A percentile compares a stretch with the other conserved stretches of the same genome.
phyloP scores from a whole-genome alignment of 2,888 invertebrate species.

The Eilema caniola region DNA sequence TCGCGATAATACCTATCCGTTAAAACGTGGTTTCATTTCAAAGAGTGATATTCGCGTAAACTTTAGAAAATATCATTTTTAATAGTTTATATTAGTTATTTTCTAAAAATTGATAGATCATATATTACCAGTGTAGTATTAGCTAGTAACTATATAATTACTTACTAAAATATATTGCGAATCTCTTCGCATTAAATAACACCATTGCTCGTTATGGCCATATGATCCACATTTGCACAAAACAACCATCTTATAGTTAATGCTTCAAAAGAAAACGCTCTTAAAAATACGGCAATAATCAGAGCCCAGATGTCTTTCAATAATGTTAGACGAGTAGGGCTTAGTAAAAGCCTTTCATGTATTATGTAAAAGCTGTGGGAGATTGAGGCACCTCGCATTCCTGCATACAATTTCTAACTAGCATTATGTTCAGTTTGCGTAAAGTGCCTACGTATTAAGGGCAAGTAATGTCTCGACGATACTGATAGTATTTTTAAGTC shows the following conservation, averaged over 20 bases:
- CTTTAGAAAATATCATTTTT: too few relatives aligned
- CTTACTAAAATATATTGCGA: background rate
- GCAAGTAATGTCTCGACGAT: constrained; percentile 35
- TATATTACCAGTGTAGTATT: background rate
- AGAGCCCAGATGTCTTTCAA: constrained; percentile 1
- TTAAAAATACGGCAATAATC: constrained; percentile 8
- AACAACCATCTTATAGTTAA: background rate
- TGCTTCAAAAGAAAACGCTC: background rate
- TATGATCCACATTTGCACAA: background rate
- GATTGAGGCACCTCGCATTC: constrained; percentile 17
- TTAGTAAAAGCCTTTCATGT: constrained; percentile 1
- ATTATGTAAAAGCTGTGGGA: constrained; percentile 13
- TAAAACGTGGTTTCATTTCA: too few relatives aligned
- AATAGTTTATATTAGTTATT: too few relatives aligned
- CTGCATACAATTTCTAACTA: constrained; percentile 16
- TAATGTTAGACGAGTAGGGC: constrained; percentile 5
- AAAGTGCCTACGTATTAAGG: constrained; percentile 31
- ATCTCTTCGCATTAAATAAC: background rate
- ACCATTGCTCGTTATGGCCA: background rate
- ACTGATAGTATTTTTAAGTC: constrained; percentile 27
- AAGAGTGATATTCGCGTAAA: too few relatives aligned
- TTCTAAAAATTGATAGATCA: too few relatives aligned
- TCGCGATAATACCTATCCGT: too few relatives aligned
- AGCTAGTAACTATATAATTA: background rate
- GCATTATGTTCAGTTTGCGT: constrained; percentile 7